These are phyloP conservation scores for Onychostoma macrolepis DNA, from an alignment of 2,113 vertebrate species.

Conservation along the genomic window DNA sequence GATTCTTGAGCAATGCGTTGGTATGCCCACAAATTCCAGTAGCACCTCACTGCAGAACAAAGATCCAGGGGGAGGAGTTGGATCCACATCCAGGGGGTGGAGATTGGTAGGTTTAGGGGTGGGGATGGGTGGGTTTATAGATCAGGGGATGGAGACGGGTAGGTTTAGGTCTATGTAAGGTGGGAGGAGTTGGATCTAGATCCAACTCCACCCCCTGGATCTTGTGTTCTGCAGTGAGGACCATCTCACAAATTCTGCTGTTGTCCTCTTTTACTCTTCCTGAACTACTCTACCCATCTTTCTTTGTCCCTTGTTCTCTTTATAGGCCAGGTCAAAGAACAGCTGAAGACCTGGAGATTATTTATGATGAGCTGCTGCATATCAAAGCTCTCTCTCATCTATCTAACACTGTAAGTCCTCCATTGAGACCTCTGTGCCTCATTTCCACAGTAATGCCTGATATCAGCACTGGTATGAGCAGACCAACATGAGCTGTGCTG, in stretches of 20 bases:
- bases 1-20: background rate
- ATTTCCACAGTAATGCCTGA: conserved; percentile 17
- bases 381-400: conserved; percentile 98
- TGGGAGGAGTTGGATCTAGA: no score
- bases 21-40: no score
- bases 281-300: background rate
- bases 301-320: background rate
- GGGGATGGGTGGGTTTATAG: no score
- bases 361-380: conserved; percentile 97
- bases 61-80: no score
- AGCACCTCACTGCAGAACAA: no score
- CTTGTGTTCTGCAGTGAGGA: no score
- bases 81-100: no score
- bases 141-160: no score
- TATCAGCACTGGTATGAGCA: background rate
- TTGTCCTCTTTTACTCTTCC: conserved; percentile 21
- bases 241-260: background rate
- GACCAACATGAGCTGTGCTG: background rate
- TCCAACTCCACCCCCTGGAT: no score
- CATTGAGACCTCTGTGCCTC: background rate
- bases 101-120: no score
- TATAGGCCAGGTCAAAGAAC: conserved; percentile 93
- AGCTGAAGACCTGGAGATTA: conserved; percentile 94
- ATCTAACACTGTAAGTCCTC: conserved; percentile 89
- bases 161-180: no score